Conservation (phyloP, 2,797 vertebrate genomes). For the Amblyraja radiata region DNA sequence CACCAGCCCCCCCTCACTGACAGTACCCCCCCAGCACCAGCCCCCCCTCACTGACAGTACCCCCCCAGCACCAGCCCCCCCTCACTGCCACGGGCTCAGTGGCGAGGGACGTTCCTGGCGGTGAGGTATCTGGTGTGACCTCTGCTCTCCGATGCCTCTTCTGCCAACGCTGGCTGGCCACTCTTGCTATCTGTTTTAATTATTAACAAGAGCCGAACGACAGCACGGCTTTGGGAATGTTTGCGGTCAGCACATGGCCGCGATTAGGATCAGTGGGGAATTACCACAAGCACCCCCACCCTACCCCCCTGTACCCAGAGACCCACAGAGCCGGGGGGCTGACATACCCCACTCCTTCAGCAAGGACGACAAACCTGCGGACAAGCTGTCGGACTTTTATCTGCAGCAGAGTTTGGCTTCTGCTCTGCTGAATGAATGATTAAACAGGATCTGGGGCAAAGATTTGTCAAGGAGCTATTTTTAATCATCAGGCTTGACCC, state of each 20-base stretch:
- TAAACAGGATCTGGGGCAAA: slow-evolving; percentile 9
- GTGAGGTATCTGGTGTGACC: background rate
- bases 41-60: no score
- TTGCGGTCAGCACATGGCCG: background rate
- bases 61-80: no score
- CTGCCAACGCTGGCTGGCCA: background rate
- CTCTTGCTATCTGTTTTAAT: background rate
- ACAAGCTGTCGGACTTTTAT: background rate
- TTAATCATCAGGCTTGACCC: background rate
- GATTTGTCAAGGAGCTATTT: slow-evolving; percentile 13
- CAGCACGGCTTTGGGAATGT: background rate
- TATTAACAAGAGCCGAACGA: background rate
- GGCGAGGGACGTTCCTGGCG: background rate
- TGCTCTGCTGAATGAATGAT: slow-evolving; percentile 12
- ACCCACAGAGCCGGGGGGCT: background rate
- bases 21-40: no score
- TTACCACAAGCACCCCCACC: background rate
- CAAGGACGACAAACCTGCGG: background rate
- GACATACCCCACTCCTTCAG: background rate
- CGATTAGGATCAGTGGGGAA: background rate
- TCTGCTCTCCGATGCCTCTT: background rate
- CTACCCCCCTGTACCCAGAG: background rate
- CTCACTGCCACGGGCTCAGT: no score
- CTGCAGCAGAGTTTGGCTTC: background rate
- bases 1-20: no score